Evolutionary conservation across 2,797 vertebrate genomes (phyloP).

Genomic region (Gephyroberyx darwinii): DNA sequence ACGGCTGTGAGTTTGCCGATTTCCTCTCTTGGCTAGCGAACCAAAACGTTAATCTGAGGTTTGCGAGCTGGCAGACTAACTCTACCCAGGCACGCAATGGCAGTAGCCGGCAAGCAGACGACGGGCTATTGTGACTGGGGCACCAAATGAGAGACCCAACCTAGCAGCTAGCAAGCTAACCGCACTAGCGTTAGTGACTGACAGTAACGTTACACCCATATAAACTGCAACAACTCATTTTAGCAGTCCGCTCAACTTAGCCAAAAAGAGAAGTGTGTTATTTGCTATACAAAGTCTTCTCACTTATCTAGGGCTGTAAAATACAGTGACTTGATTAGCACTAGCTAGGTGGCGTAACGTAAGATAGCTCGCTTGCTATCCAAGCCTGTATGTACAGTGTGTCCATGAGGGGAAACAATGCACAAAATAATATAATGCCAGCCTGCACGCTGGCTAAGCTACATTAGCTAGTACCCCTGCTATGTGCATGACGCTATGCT

Average conservation of each 20-base stretch:
- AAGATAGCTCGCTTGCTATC: slow-evolving; percentile 43
- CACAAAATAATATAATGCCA: slow-evolving; percentile 30
- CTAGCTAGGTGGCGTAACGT: not conserved
- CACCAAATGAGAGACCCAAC: slow-evolving; percentile 50
- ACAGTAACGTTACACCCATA: slow-evolving; percentile 38
- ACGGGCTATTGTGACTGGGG: slow-evolving; percentile 53
- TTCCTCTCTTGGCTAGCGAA: not conserved
- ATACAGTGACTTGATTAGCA: not conserved
- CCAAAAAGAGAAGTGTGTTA: fast-evolving
- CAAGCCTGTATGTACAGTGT: slow-evolving; percentile 23
- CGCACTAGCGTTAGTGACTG: slow-evolving; percentile 37
- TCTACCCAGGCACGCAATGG: slow-evolving; percentile 7
- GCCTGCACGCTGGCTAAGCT: slow-evolving; percentile 18
- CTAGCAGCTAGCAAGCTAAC: slow-evolving; percentile 62
- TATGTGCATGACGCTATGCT: not conserved
- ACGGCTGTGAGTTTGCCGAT: not conserved
- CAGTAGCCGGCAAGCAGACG: slow-evolving; percentile 17
- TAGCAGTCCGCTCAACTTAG: not conserved
- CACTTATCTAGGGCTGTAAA: not conserved
- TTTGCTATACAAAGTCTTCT: not conserved
- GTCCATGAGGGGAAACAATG: slow-evolving; percentile 43
- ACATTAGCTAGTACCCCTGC: too few species aligned
- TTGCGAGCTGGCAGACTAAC: slow-evolving; percentile 37
- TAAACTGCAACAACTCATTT: slow-evolving; percentile 6
- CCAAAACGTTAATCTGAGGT: not conserved